Evolutionary conservation across 2,113 vertebrate genomes (phyloP).

Genomic region (Thinocorus orbignyianus): DNA sequence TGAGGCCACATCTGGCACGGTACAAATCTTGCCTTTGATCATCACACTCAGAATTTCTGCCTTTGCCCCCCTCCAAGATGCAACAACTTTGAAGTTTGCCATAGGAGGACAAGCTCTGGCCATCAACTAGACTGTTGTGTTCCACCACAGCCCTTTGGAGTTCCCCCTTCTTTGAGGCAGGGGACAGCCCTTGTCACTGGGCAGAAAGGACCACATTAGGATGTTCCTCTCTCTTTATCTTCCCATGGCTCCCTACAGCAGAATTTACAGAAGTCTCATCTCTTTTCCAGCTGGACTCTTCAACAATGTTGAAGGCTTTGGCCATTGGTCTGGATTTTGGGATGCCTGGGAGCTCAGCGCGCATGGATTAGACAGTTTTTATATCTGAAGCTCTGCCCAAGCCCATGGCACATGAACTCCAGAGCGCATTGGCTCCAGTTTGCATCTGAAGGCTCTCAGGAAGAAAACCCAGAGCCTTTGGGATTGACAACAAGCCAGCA

Average conservation of each 20-base stretch:
- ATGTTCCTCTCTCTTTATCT: not conserved
- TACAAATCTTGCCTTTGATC: not conserved
- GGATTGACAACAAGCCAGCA: not conserved
- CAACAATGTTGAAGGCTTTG: not conserved
- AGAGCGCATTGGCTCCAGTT: not conserved
- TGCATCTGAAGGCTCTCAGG: not conserved
- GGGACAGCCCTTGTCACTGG: not conserved
- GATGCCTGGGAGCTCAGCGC: not conserved
- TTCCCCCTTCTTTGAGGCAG: not conserved
- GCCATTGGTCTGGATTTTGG: not conserved
- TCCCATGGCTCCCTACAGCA: not conserved
- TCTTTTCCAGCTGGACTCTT: not conserved
- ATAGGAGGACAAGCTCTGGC: not conserved
- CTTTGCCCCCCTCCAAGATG: not conserved
- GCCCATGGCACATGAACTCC: fast-evolving
- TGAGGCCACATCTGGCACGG: not conserved
- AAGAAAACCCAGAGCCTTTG: not conserved
- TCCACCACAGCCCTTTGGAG: not conserved
- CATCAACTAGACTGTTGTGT: fast-evolving
- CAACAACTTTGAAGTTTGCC: not conserved
- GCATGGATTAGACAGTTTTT: not conserved
- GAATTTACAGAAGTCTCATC: not conserved
- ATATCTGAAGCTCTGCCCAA: not conserved
- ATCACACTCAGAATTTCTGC: fast-evolving
- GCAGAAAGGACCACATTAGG: not conserved